These are phyloP conservation scores for Nomada ruficornis DNA, from an alignment of 2,888 invertebrate genomes.

Conservation along the genomic window DNA sequence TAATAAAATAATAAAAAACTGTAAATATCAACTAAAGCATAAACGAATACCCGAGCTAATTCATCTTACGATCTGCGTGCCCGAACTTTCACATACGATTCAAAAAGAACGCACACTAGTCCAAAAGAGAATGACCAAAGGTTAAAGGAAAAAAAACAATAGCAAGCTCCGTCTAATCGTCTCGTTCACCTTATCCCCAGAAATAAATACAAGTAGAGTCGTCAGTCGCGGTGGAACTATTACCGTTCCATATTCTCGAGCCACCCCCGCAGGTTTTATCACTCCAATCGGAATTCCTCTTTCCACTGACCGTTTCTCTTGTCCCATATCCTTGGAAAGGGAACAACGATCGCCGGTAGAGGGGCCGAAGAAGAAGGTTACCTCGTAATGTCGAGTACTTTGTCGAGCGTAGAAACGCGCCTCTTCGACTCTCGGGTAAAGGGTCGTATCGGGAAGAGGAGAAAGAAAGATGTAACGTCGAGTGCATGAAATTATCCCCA, in stretches of 20 bases:
- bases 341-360: neutral
- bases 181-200: neutral
- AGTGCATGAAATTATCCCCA: slow-evolving; percentile 82
- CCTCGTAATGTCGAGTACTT: slow-evolving; percentile 69
- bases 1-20: too few species aligned
- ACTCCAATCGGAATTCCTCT: slow-evolving; percentile 47
- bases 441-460: slow-evolving; percentile 49
- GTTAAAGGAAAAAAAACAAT: too few species aligned
- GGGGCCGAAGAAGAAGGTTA: neutral
- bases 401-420: slow-evolving; percentile 48
- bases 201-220: slow-evolving; percentile 19
- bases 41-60: too few species aligned
- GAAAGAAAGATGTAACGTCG: slow-evolving; percentile 68
- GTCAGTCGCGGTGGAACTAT: slow-evolving; percentile 26
- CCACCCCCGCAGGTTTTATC: slow-evolving; percentile 36
- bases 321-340: neutral
- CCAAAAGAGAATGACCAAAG: too few species aligned
- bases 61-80: too few species aligned
- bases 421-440: slow-evolving; percentile 42
- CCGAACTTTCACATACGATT: too few species aligned
- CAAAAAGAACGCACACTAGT: too few species aligned
- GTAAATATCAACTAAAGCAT: too few species aligned
- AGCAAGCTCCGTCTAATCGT: neutral
- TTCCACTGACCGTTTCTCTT: slow-evolving; percentile 33
- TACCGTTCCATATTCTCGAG: slow-evolving; percentile 40